Conservation (phyloP, 2,888 invertebrate genomes). For the Gandaritis pyraliata region DNA sequence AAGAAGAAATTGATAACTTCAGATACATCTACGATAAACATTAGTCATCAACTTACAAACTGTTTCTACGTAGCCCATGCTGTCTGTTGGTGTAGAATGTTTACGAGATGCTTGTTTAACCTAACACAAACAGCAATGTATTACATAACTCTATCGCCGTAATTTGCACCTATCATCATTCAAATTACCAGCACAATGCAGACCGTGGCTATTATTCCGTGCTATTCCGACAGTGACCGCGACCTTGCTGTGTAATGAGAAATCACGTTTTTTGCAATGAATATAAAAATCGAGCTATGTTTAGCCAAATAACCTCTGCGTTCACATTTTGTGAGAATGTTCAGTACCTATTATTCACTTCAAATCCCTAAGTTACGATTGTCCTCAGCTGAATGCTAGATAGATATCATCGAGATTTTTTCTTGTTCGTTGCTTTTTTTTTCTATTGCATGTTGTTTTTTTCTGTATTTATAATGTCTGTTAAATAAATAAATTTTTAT, state of each 20-base stretch:
- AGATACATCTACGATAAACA: too few relatives aligned
- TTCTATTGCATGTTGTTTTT: too few relatives aligned
- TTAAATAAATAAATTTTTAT: too few relatives aligned
- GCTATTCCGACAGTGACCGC: constrained; percentile 47
- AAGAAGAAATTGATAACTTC: too few relatives aligned
- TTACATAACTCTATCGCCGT: constrained; percentile 12
- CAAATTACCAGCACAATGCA: constrained; percentile 17
- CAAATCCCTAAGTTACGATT: too few relatives aligned
- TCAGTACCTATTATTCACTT: neutral
- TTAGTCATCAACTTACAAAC: too few relatives aligned
- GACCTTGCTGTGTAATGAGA: constrained; percentile 49
- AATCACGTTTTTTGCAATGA: constrained; percentile 34
- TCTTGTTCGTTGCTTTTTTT: too few relatives aligned
- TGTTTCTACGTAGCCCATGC: too few relatives aligned
- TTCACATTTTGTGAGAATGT: constrained; percentile 12
- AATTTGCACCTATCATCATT: constrained; percentile 2
- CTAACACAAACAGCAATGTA: constrained; percentile 2
- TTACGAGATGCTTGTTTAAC: neutral
- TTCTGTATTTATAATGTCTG: too few relatives aligned
- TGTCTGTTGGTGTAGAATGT: neutral
- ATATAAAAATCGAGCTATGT: constrained; percentile 18
- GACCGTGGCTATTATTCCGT: constrained; percentile 44
- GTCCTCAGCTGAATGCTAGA: too few relatives aligned
- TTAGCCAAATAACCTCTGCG: constrained; percentile 6
- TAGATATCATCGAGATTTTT: too few relatives aligned